A percentile compares a stretch with the other conserved stretches of the same genome.
Evolutionary conservation across 1,140 invertebrate genomes (phyloP).

Genomic region (Zaprionus davidi): DNA sequence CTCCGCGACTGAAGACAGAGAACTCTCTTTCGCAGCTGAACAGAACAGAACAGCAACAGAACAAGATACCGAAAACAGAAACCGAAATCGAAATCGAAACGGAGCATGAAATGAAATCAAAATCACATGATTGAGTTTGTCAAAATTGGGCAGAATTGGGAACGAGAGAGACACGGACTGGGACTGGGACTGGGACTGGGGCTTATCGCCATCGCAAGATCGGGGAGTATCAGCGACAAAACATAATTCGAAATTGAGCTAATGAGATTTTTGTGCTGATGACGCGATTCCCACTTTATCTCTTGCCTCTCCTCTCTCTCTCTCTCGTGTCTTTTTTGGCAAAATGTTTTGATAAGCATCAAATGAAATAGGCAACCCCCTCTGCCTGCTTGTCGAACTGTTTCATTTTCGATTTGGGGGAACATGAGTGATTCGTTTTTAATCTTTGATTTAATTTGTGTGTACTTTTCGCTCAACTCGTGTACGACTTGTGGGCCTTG

Average conservation of each 20-base stretch:
- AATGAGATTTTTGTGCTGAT: constrained; percentile 73
- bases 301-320: neutral
- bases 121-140: constrained; percentile 63
- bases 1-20: constrained; percentile 29
- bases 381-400: constrained; percentile 10
- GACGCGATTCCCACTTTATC: constrained; percentile 48
- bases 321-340: constrained; percentile 44
- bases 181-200: neutral
- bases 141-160: constrained; percentile 17
- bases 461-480: constrained; percentile 33
- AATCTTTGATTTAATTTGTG: constrained; percentile 73
- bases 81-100: neutral
- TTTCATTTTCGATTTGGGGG: constrained; percentile 48
- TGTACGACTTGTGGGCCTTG: neutral
- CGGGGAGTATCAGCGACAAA: constrained; percentile 49
- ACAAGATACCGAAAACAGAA: constrained; percentile 4
- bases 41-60: neutral
- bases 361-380: constrained; percentile 29
- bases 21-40: constrained; percentile 2
- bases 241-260: constrained; percentile 64
- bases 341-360: constrained; percentile 57
- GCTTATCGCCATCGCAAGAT: constrained; percentile 46
- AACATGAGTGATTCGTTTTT: constrained; percentile 81
- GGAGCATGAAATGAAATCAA: neutral
- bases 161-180: too few species aligned